Evolutionary conservation across 2,797 vertebrate species (phyloP).

Genomic region (Fringilla coelebs): DNA sequence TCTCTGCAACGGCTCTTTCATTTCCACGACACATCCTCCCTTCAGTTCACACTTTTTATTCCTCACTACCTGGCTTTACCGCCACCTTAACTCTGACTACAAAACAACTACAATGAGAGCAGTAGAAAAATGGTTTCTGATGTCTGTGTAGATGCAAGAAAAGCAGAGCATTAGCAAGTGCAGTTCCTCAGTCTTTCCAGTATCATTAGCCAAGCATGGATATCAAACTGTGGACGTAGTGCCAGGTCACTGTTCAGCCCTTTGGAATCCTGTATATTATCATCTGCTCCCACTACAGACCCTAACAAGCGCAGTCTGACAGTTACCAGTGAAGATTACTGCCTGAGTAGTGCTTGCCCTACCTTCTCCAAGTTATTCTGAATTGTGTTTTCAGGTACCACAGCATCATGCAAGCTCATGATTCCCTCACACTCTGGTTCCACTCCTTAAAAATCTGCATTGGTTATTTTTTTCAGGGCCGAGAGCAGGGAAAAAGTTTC

Average conservation of each 20-base stretch:
- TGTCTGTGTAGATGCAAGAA: neutral
- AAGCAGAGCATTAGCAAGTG: neutral
- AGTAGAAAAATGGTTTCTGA: neutral
- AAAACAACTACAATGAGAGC: neutral
- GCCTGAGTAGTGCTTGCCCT: neutral
- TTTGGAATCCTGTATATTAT: neutral
- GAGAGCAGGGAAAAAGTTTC: neutral
- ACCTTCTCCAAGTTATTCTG: neutral
- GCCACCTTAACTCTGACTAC: neutral
- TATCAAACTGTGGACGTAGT: neutral
- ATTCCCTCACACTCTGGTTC: neutral
- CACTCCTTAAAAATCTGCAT: neutral
- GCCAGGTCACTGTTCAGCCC: neutral
- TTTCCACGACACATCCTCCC: neutral
- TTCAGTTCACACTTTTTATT: neutral
- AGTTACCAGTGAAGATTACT: neutral
- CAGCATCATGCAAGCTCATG: neutral
- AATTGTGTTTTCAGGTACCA: neutral
- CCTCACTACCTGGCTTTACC: neutral
- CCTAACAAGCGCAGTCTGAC: neutral
- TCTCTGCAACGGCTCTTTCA: neutral
- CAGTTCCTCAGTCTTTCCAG: neutral
- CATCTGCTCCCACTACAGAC: neutral
- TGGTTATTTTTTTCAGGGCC: neutral
- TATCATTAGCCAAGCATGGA: neutral